Evolutionary conservation across 30 jellyfish, hydroid and myxozoan species (phyloP).

Genomic region (Mastigias papua): DNA sequence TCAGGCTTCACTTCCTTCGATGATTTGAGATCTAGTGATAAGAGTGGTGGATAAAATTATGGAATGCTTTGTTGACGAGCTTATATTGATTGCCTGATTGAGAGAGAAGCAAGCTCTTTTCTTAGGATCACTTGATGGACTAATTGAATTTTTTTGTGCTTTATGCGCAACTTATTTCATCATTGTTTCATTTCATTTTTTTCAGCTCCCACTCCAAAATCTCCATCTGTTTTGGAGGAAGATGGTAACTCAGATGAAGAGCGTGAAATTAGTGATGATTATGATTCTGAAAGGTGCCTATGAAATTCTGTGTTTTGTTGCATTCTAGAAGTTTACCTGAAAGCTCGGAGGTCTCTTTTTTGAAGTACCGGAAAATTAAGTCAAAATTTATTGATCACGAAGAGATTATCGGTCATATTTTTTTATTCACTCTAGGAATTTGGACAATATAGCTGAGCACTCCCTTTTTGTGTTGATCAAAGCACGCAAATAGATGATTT

Average conservation of each 20-base stretch:
- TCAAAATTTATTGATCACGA: too few species aligned
- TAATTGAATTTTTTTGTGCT: background rate
- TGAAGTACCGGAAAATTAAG: too few species aligned
- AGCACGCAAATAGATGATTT: too few species aligned
- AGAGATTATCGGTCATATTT: too few species aligned
- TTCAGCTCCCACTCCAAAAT: conserved; percentile 46
- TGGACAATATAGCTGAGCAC: too few species aligned
- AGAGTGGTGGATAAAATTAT: background rate
- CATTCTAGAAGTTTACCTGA: too few species aligned
- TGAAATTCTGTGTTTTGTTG: background rate
- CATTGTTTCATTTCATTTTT: background rate
- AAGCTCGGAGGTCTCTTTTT: too few species aligned
- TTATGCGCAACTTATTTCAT: background rate
- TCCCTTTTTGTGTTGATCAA: too few species aligned
- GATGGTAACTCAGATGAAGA: conserved; percentile 44
- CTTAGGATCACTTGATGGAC: background rate
- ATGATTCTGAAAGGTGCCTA: conserved; percentile 64
- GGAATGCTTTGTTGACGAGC: background rate
- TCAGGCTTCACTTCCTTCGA: too few species aligned
- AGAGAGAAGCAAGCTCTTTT: background rate
- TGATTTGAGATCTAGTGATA: too few species aligned
- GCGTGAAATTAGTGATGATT: conserved; percentile 60
- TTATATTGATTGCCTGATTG: conserved; percentile 5
- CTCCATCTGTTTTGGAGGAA: conserved; percentile 38
- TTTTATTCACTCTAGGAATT: too few species aligned